Conservation (phyloP, 2,797 vertebrate genomes). For the Alauda arvensis region DNA sequence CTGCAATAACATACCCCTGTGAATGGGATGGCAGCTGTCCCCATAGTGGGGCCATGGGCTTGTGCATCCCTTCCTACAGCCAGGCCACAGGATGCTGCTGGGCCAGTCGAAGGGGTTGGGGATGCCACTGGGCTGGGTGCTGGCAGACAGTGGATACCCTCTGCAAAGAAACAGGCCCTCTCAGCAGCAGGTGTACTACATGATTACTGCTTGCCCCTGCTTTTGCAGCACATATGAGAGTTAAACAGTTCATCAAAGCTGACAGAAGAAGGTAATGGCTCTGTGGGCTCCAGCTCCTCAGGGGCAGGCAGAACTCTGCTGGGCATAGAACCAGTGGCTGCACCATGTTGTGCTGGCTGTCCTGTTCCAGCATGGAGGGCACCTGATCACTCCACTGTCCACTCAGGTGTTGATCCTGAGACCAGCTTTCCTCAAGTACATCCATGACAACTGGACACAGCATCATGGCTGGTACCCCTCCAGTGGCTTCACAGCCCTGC, state of each 20-base stretch:
- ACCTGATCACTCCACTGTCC: not conserved
- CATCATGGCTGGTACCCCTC: slow-evolving; percentile 76
- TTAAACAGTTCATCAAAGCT: slow-evolving; percentile 75
- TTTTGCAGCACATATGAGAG: slow-evolving; percentile 77
- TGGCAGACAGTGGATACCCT: not conserved
- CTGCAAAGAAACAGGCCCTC: not conserved
- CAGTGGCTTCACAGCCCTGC: slow-evolving; percentile 77
- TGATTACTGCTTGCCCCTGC: not conserved
- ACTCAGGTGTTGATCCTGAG: slow-evolving; percentile 77
- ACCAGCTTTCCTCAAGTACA: slow-evolving; percentile 80
- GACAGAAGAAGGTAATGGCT: slow-evolving; percentile 81
- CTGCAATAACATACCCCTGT: no score
- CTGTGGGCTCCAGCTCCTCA: not conserved
- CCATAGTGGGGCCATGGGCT: not conserved
- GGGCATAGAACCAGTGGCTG: not conserved
- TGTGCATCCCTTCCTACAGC: not conserved
- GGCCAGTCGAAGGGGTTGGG: not conserved
- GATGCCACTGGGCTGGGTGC: not conserved
- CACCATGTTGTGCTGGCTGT: not conserved
- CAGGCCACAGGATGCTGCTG: not conserved
- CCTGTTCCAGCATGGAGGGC: not conserved
- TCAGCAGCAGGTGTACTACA: fast-evolving
- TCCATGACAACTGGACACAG: slow-evolving; percentile 75
- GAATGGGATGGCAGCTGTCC: not conserved
- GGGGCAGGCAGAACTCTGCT: not conserved